phyloP scores from a whole-genome alignment of 2,113 vertebrate genomes.

The Cranoglanis bouderius region DNA sequence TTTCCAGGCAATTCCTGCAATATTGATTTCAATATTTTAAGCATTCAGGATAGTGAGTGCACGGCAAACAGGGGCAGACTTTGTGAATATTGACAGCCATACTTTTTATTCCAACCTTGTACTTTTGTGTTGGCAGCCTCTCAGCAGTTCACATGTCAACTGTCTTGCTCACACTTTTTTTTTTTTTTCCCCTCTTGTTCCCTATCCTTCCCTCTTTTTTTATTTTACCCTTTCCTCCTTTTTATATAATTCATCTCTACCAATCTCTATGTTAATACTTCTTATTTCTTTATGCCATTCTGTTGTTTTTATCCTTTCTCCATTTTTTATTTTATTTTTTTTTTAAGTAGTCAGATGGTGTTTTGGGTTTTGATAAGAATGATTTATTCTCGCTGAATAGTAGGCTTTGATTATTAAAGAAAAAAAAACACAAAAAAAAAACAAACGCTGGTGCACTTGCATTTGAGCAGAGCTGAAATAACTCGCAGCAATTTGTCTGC shows the following conservation, averaged over 20 bases:
- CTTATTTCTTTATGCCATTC: not conserved
- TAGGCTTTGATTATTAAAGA: not conserved
- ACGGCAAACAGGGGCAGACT: conserved; percentile 45
- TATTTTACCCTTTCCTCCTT: not conserved
- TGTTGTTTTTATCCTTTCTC: not conserved
- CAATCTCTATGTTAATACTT: not conserved
- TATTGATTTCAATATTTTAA: conserved; percentile 54
- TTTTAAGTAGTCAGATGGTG: not conserved
- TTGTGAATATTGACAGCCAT: conserved; percentile 46
- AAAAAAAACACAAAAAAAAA: not conserved
- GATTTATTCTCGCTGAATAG: not conserved
- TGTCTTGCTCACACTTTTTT: not conserved
- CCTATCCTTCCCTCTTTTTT: not conserved
- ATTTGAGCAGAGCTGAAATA: not conserved
- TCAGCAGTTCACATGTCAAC: conserved; percentile 36
- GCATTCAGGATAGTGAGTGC: conserved; percentile 45
- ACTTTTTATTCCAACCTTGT: conserved; percentile 52
- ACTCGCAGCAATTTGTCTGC: not conserved
- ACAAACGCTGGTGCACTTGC: not conserved
- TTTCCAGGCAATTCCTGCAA: conserved; percentile 7
- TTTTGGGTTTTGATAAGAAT: not conserved
- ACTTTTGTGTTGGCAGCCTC: conserved; percentile 42
- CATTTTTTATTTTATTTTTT: not conserved
- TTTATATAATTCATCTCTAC: not conserved
- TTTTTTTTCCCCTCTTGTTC: not conserved